phyloP scores from a whole-genome alignment of 2,113 vertebrate genomes.

The Amazona guildingii region DNA sequence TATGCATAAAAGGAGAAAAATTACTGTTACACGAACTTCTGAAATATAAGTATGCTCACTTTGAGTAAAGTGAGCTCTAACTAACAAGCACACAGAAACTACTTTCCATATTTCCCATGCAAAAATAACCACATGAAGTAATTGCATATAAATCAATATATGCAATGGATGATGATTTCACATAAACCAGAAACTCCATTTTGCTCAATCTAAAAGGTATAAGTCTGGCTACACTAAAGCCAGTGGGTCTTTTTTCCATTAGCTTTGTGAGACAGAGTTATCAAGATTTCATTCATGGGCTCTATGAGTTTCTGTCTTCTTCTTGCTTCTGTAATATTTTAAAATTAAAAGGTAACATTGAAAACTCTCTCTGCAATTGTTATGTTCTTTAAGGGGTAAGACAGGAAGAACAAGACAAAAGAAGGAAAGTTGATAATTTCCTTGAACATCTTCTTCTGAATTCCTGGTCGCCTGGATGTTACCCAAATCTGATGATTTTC shows the following conservation, averaged over 20 bases:
- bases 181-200: neutral
- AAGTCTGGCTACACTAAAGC: neutral
- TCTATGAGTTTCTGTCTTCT: neutral
- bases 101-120: neutral
- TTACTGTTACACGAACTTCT: neutral
- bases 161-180: neutral
- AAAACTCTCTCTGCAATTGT: neutral
- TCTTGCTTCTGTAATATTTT: neutral
- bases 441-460: neutral
- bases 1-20: neutral
- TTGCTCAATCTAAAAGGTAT: neutral
- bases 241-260: neutral
- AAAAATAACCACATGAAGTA: conserved; percentile 14
- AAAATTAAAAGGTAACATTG: neutral
- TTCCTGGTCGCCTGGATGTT: neutral
- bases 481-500: neutral
- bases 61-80: neutral
- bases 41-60: neutral
- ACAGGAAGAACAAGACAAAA: neutral
- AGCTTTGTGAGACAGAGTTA: neutral
- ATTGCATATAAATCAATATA: neutral
- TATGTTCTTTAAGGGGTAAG: neutral
- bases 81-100: neutral
- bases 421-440: neutral
- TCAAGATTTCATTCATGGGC: neutral